A percentile compares a stretch with the other conserved stretches of the same genome.
These are phyloP conservation scores for Orientallactaga bullata DNA, from an alignment of 2,113 vertebrate genomes.

Conservation along the genomic window DNA sequence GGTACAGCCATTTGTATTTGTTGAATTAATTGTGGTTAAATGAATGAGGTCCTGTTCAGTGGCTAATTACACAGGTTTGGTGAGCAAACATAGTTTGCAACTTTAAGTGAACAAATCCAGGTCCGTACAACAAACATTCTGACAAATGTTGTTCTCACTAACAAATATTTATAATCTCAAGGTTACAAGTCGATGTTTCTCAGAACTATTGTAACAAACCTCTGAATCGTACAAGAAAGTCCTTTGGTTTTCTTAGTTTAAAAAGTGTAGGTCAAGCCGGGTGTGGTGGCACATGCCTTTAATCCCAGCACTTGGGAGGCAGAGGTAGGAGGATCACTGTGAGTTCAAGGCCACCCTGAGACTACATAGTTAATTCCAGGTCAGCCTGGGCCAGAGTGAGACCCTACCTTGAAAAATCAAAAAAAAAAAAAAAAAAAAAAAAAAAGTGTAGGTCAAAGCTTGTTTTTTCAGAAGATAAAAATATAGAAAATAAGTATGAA, in stretches of 20 bases:
- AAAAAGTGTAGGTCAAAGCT: slow-evolving; percentile 25
- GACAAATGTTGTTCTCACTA: slow-evolving; percentile 67
- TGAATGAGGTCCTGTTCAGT: slow-evolving; percentile 57
- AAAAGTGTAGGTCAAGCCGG: slow-evolving; percentile 26
- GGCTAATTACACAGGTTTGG: slow-evolving; percentile 74
- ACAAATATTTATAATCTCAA: slow-evolving; percentile 71
- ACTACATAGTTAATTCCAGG: too few relatives aligned
- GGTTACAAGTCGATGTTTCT: slow-evolving; percentile 69
- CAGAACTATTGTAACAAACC: slow-evolving; percentile 47
- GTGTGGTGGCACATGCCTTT: too few relatives aligned
- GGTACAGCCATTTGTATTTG: slow-evolving; percentile 62
- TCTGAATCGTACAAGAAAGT: slow-evolving; percentile 16
- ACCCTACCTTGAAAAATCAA: too few relatives aligned
- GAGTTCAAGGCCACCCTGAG: too few relatives aligned
- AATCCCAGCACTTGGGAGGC: too few relatives aligned
- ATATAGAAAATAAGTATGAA: background rate
- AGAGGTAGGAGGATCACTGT: too few relatives aligned
- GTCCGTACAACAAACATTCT: slow-evolving; percentile 58
- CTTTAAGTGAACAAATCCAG: slow-evolving; percentile 57
- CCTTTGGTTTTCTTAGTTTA: slow-evolving; percentile 28
- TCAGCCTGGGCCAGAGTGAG: too few relatives aligned
- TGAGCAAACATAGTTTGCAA: slow-evolving; percentile 69
- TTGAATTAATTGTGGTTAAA: slow-evolving; percentile 73
- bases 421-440: too few relatives aligned
- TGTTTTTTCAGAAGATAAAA: slow-evolving; percentile 2